Evolutionary conservation across 1,140 invertebrate species (phyloP).

Genomic region (Leptinotarsa texana): DNA sequence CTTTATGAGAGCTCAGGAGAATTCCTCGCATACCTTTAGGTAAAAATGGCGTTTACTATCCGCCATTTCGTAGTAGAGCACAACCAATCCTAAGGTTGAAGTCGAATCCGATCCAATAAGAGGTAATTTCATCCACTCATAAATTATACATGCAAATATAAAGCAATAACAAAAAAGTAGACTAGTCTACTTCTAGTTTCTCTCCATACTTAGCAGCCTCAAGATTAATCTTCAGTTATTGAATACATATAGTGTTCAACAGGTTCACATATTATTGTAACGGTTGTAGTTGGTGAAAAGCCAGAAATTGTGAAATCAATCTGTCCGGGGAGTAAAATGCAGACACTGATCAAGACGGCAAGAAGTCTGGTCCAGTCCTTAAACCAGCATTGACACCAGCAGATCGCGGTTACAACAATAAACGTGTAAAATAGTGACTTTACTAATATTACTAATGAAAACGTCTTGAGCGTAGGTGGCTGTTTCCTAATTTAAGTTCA

Average conservation of each 20-base stretch:
- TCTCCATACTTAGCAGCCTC: neutral
- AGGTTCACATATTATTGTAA: neutral
- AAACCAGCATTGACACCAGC: conserved; percentile 12
- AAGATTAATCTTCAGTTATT: conserved; percentile 10
- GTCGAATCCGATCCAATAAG: conserved; percentile 16
- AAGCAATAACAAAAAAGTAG: conserved; percentile 25
- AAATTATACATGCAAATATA: conserved; percentile 21
- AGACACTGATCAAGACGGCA: conserved; percentile 21
- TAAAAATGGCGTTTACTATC: conserved; percentile 23
- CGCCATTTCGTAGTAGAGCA: conserved; percentile 20
- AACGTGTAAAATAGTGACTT: conserved; percentile 26
- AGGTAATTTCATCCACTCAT: conserved; percentile 2
- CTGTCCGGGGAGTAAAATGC: conserved; percentile 23
- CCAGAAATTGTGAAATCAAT: conserved; percentile 29
- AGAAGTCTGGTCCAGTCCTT: conserved; percentile 27
- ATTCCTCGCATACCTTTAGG: conserved; percentile 13
- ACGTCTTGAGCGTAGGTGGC: conserved; percentile 27
- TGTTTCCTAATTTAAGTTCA: conserved; percentile 32
- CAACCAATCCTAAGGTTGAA: conserved; percentile 14
- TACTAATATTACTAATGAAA: conserved; percentile 26
- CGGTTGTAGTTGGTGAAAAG: conserved; percentile 11
- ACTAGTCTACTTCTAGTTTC: conserved; percentile 15
- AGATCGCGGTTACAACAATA: neutral
- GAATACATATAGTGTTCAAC: neutral
- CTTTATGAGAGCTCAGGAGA: conserved; percentile 1